Evolutionary conservation across 2,113 vertebrate genomes (phyloP).

Genomic region (Tamias sibiricus): DNA sequence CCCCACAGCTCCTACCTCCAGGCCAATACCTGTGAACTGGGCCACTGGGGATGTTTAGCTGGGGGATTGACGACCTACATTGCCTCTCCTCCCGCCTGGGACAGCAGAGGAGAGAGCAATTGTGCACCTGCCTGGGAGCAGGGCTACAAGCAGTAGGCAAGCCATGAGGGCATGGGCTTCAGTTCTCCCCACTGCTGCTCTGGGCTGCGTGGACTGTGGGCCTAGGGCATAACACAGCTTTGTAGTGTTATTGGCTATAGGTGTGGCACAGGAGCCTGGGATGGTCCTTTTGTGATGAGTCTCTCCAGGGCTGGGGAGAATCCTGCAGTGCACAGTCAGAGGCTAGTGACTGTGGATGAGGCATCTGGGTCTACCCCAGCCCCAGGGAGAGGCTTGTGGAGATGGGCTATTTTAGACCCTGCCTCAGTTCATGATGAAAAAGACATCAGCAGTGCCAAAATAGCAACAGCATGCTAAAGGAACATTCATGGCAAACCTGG

Average conservation of each 20-base stretch:
- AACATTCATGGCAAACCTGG: background rate
- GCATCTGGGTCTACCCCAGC: background rate
- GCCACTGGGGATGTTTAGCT: no score
- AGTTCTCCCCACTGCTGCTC: background rate
- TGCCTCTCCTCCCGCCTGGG: no score
- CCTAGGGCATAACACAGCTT: background rate
- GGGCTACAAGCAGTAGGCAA: no score
- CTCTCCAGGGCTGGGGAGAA: background rate
- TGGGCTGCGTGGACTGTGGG: background rate
- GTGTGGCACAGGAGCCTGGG: background rate
- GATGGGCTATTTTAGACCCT: background rate
- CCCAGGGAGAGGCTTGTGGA: background rate
- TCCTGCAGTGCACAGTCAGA: background rate
- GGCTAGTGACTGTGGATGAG: background rate
- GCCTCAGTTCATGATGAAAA: no score
- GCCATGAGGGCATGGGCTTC: no score
- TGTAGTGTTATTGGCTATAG: background rate
- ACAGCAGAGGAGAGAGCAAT: background rate
- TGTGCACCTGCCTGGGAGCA: background rate
- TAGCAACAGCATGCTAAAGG: background rate
- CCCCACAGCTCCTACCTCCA: no score
- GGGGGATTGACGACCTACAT: background rate
- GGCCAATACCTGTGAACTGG: no score
- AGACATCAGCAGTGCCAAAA: background rate
- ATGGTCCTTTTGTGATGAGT: no score